Evolutionary conservation across 2,113 vertebrate genomes (phyloP).

Genomic region (Chelonoidis abingdonii): DNA sequence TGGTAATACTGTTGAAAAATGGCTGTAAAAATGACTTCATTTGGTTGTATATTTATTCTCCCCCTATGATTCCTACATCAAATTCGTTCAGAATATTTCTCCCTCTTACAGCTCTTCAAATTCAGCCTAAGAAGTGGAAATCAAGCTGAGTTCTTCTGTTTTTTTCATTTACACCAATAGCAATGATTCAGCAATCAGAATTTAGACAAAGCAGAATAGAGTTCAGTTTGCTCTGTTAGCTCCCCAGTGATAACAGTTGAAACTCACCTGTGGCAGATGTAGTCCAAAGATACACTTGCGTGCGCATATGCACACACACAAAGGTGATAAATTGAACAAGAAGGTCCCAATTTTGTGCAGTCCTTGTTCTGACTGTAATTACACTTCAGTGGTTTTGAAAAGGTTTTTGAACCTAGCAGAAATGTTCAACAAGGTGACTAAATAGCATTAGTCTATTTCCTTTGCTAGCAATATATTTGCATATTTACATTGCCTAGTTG

Average conservation of each 20-base stretch:
- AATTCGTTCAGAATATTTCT: background rate
- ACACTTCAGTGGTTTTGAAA: background rate
- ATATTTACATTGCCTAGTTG: background rate
- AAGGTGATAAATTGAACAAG: background rate
- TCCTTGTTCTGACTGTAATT: background rate
- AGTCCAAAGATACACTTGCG: background rate
- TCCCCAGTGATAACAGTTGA: background rate
- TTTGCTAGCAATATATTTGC: background rate
- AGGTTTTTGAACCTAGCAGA: background rate
- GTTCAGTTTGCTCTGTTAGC: background rate
- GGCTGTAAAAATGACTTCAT: accelerated
- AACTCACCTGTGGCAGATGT: background rate
- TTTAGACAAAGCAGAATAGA: background rate
- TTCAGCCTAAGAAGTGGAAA: background rate
- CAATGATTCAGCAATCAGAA: background rate
- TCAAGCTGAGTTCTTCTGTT: background rate
- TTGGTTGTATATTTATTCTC: background rate
- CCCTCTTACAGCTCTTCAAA: background rate
- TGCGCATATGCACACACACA: background rate
- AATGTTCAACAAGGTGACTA: background rate
- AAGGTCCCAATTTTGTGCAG: background rate
- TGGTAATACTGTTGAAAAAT: background rate
- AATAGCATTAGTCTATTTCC: background rate
- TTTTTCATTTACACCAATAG: background rate
- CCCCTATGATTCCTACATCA: background rate